A percentile compares a stretch with the other conserved stretches of the same genome.
These are phyloP conservation scores for Achroia grisella DNA, from an alignment of 1,140 invertebrate species.

Conservation along the genomic window DNA sequence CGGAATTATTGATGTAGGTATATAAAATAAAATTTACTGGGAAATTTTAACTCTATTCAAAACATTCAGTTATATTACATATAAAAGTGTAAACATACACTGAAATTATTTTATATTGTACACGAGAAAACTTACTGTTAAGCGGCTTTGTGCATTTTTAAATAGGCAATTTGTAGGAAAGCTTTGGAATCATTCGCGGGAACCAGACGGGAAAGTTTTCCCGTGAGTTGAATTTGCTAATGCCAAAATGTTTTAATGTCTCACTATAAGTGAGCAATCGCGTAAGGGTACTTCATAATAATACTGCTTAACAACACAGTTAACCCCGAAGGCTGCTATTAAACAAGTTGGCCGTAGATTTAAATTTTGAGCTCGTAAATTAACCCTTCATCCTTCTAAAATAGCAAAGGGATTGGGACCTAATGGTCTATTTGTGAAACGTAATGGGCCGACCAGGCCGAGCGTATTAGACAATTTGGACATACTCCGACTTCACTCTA, in stretches of 20 bases:
- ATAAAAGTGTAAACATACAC: no score
- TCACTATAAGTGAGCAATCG: constrained; percentile 20
- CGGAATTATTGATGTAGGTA: no score
- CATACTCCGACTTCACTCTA: constrained; percentile 58
- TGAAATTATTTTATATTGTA: no score
- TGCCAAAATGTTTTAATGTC: no score
- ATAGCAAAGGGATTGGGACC: constrained; percentile 70
- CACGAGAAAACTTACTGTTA: no score
- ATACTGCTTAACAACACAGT: constrained; percentile 64
- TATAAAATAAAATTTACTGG: no score
- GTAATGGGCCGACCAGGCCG: constrained; percentile 63
- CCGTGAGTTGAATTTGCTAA: no score
- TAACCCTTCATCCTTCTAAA: constrained; percentile 72
- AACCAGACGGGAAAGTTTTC: background rate
- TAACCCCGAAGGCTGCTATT: constrained; percentile 61
- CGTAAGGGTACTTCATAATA: constrained; percentile 49
- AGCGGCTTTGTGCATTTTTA: no score
- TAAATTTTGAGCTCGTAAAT: constrained; percentile 73
- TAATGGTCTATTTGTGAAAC: constrained; percentile 71
- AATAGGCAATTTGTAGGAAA: background rate
- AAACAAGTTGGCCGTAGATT: constrained; percentile 69
- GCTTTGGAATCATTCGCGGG: background rate
- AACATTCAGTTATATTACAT: no score
- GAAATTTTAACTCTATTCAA: no score
- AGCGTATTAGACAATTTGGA: constrained; percentile 67